Base-by-base conservation (phyloP, 2,797 vertebrate species). In the Dendrocincla tyrannina region DNA sequence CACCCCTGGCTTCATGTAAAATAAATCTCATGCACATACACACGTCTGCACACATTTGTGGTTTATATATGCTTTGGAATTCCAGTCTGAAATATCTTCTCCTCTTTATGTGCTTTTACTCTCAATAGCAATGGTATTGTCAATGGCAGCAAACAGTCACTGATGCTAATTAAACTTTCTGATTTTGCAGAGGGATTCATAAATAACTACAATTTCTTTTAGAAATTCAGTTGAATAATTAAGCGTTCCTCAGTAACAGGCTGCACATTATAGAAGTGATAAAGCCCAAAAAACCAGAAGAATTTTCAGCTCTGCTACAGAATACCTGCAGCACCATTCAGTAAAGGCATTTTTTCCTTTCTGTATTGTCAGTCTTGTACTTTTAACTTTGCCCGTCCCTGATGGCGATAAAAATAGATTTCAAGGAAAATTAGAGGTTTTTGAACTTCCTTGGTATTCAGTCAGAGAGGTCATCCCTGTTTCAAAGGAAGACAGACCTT, bases 391-490 rank as follows among this genome's bases (percentile, higher is more conserved):
- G 67, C 41, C 37, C 2, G 2, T 42, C 50, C 39, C 56, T n/a
- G 64, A 76, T 78, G 47, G 66, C 1, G 59, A 91, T n/a, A 95
- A 94, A 95, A 96, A 92, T 88, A 89, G 77, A 75, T 95, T 89
- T 58, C 55, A 80, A 85, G 80, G 68, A 93, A 94, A 96, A 94
- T 96, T 81, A 83, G 75, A 95, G 37, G 52, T 9, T 83, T 90
- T 69, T 91, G 60, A 93, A 79, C 63, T 91, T 89, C 50, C 85
- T 53, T 58, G 53, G 33, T 39, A 69, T 82, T 84, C 74, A 87
- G 70, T 37, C 59, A 80, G 77, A 95, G 62, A 88, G 92, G 70
- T 92, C 88, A 67, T 5, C 44, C 44, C 56, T 53, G 32, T 55
- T 84, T 77, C 68, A 74, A 84, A 92, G n/a, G 64, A 62, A 42